Conservation (phyloP, 1,140 invertebrate species). For the Cyrtorhinus lividipennis region DNA sequence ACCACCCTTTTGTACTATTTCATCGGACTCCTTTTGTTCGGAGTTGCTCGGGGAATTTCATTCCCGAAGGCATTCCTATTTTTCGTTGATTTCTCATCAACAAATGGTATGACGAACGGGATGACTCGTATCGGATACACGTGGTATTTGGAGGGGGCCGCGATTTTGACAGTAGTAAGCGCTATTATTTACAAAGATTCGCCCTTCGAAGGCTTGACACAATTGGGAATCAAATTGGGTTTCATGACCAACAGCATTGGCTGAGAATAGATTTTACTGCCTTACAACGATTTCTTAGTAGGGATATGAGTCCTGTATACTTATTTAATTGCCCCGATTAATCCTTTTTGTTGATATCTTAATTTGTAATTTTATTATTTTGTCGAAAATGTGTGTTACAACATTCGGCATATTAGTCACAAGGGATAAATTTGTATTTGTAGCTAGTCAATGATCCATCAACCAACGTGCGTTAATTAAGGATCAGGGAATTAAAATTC, state of each 20-base stretch:
- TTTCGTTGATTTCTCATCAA: conserved; percentile 51
- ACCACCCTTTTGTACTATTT: conserved; percentile 39
- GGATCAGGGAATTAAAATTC: too few species aligned
- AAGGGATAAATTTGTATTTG: too few species aligned
- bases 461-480: too few species aligned
- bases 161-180: conserved; percentile 41
- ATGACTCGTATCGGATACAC: conserved; percentile 45
- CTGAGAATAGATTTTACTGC: background rate
- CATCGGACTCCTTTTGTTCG: conserved; percentile 42
- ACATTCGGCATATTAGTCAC: too few species aligned
- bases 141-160: conserved; percentile 49
- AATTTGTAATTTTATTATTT: too few species aligned
- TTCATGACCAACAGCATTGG: conserved; percentile 32
- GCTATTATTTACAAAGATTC: conserved; percentile 42
- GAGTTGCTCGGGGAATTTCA: conserved; percentile 35
- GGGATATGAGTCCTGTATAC: too few species aligned
- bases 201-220: conserved; percentile 38
- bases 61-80: conserved; percentile 43
- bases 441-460: too few species aligned
- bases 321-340: too few species aligned
- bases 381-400: too few species aligned
- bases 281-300: too few species aligned
- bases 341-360: too few species aligned
- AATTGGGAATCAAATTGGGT: conserved; percentile 38
- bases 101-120: conserved; percentile 38